phyloP scores from a whole-genome alignment of 2,113 vertebrate genomes.

The Cyanoderma ruficeps region DNA sequence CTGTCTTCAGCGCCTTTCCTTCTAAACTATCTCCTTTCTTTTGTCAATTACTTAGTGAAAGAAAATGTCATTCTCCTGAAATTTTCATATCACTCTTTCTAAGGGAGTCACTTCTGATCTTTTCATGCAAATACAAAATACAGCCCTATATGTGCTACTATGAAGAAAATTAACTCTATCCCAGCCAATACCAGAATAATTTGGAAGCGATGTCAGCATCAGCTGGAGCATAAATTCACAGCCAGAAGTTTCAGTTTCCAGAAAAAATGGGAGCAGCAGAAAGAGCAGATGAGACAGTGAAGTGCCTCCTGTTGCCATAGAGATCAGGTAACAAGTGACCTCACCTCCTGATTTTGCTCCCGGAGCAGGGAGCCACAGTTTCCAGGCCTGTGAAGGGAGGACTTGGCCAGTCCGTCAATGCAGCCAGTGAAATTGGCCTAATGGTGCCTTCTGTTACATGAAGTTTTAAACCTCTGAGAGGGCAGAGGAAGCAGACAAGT shows the following conservation, averaged over 20 bases:
- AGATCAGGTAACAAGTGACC: neutral
- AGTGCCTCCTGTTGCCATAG: slow-evolving; percentile 6
- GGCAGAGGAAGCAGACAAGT: neutral
- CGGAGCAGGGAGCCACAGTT: neutral
- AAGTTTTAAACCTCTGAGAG: neutral
- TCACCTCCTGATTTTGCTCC: neutral
- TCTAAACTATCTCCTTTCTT: neutral
- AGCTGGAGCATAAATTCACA: neutral
- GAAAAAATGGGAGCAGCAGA: neutral
- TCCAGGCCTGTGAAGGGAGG: neutral
- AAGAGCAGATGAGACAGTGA: neutral
- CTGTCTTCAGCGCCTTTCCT: neutral
- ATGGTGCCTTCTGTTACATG: neutral
- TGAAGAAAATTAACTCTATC: neutral
- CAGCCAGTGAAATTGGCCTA: neutral
- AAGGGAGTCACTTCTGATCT: neutral
- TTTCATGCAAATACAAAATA: neutral
- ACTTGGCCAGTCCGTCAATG: neutral
- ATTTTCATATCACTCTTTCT: neutral
- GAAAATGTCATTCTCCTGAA: neutral
- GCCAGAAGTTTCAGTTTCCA: neutral
- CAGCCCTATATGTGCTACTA: neutral
- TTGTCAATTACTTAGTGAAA: slow-evolving; percentile 1
- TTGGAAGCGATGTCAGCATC: neutral
- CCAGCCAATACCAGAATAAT: neutral